Evolutionary conservation across 2,888 invertebrate species (phyloP).

Genomic region (Ectemnius cavifrons): DNA sequence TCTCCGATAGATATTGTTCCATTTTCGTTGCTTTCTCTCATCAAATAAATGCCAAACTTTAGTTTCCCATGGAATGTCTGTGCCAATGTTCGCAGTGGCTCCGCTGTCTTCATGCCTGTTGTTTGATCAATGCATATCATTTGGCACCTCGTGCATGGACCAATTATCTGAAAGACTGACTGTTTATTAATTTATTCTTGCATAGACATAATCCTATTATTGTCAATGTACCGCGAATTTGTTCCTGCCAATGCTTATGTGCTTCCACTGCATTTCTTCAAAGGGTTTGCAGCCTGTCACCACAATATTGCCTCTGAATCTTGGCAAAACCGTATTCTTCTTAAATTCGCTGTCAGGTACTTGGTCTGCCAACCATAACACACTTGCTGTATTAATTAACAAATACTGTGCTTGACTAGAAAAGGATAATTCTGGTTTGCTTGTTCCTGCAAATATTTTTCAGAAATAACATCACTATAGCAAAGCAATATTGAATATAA

Average conservation of each 20-base stretch:
- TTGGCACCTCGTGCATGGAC: conserved; percentile 93
- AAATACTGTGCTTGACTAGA: conserved; percentile 93
- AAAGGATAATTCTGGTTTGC: conserved; percentile 80
- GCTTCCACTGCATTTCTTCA: conserved; percentile 86
- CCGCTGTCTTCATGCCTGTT: conserved; percentile 88
- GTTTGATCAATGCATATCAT: conserved; percentile 97
- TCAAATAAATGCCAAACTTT: conserved; percentile 89
- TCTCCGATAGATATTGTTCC: conserved; percentile 67
- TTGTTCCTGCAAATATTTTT: conserved; percentile 50
- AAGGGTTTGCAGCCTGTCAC: conserved; percentile 86
- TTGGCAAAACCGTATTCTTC: conserved; percentile 82
- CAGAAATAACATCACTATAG: conserved; percentile 13
- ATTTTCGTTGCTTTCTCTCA: conserved; percentile 49
- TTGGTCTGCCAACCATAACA: conserved; percentile 84
- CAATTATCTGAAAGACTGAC: conserved; percentile 82
- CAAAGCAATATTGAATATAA: conserved; percentile 1
- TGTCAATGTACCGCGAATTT: conserved; percentile 81
- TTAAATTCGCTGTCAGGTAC: conserved; percentile 79
- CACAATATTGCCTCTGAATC: conserved; percentile 96
- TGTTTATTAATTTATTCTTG: conserved; percentile 19
- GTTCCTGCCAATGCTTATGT: conserved; percentile 83
- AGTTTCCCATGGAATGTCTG: conserved; percentile 87
- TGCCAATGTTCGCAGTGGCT: conserved; percentile 88
- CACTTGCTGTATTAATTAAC: conserved; percentile 88
- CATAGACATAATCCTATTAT: background rate